These are phyloP conservation scores for Lanistes nyassanus DNA, from an alignment of 1,140 invertebrate genomes.

Conservation along the genomic window DNA sequence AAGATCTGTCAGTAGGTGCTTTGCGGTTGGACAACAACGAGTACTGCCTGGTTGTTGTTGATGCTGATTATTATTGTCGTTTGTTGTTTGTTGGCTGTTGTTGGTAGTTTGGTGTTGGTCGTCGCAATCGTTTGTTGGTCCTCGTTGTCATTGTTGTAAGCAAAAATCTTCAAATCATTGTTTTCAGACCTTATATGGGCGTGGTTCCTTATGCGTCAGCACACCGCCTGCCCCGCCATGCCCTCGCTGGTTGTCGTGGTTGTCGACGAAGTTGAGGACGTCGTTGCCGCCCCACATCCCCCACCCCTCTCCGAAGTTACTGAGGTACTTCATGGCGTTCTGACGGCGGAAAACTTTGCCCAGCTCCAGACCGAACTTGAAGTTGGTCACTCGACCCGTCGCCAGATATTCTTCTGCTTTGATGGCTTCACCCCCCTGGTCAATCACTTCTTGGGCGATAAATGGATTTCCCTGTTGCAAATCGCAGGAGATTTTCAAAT, in stretches of 20 bases:
- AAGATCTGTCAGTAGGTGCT: too few species aligned
- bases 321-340: constrained; percentile 56
- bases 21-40: too few species aligned
- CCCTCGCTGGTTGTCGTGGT: constrained; percentile 69
- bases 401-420: constrained; percentile 68
- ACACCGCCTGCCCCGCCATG: constrained; percentile 58
- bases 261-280: constrained; percentile 68
- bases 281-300: constrained; percentile 59
- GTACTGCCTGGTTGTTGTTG: too few species aligned
- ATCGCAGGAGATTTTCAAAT: too few species aligned
- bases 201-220: constrained; percentile 63
- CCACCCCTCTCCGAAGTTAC: constrained; percentile 60
- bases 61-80: too few species aligned
- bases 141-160: too few species aligned
- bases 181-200: constrained; percentile 70
- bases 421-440: constrained; percentile 78
- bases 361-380: constrained; percentile 73
- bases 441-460: constrained; percentile 85
- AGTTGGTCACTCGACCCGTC: constrained; percentile 78
- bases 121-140: too few species aligned
- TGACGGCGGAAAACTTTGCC: constrained; percentile 43
- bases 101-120: too few species aligned
- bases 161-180: too few species aligned
- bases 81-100: too few species aligned
- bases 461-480: constrained; percentile 55